Percentiles rank a stretch among this genome's conserved stretches.
Conservation (phyloP, 2,797 vertebrate species). For the Sebastes jordani region DNA sequence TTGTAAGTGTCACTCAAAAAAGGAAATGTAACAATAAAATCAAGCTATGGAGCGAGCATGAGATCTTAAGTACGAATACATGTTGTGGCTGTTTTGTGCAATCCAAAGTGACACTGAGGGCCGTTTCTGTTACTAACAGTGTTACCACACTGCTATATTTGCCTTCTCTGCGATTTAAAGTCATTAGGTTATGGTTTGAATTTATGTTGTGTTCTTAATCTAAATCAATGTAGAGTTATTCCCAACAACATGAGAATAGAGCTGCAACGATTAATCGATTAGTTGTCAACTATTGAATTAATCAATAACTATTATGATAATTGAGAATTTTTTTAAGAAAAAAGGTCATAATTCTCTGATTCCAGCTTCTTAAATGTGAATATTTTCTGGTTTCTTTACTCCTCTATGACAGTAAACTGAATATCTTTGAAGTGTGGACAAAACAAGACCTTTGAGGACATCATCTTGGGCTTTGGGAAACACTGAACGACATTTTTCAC, state of each 20-base stretch:
- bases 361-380: too few relatives aligned
- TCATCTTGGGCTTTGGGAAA: too few relatives aligned
- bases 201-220: not conserved
- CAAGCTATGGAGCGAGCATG: not conserved
- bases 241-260: not conserved
- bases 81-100: not conserved
- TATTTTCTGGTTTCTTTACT: too few relatives aligned
- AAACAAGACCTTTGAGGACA: too few relatives aligned
- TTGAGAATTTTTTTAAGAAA: too few relatives aligned
- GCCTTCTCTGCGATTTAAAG: not conserved
- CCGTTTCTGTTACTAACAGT: not conserved
- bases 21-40: not conserved
- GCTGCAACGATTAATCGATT: too few relatives aligned
- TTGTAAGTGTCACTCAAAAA: conserved; percentile 14
- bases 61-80: conserved; percentile 9
- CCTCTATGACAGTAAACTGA: too few relatives aligned
- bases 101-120: conserved; percentile 29
- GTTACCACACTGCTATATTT: not conserved
- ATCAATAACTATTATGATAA: too few relatives aligned
- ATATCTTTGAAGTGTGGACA: too few relatives aligned
- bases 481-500: too few relatives aligned
- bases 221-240: not conserved
- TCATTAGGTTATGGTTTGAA: not conserved
- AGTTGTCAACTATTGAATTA: too few relatives aligned
- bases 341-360: too few relatives aligned